Percentiles rank a stretch among this genome's conserved stretches.
Conservation (phyloP, 1,140 invertebrate species). For the Ladona fulva region DNA sequence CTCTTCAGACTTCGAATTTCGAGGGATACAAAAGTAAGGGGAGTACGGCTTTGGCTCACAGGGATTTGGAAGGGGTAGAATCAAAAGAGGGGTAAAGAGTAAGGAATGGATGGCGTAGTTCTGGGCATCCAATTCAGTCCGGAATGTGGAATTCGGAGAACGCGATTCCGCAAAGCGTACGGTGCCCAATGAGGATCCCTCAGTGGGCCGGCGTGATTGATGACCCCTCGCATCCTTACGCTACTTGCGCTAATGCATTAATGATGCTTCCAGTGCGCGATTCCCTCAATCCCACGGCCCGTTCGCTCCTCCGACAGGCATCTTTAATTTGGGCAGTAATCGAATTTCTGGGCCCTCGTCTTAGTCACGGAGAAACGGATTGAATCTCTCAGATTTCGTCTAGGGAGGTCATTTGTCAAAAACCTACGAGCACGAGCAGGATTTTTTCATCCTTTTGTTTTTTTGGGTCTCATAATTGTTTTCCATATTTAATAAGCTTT, state of each 20-base stretch:
- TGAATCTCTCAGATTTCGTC: too few species aligned
- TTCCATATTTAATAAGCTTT: too few species aligned
- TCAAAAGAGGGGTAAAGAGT: too few species aligned
- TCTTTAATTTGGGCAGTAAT: too few species aligned
- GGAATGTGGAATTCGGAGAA: background rate
- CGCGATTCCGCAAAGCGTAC: background rate
- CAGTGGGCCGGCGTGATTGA: background rate
- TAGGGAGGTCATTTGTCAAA: too few species aligned
- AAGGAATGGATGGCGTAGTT: too few species aligned
- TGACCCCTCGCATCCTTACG: background rate
- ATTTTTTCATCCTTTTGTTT: too few species aligned
- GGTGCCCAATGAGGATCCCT: background rate
- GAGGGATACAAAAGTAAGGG: background rate
- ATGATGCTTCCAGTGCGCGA: background rate
- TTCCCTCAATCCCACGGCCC: background rate
- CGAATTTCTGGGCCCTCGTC: too few species aligned
- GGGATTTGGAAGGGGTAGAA: too few species aligned
- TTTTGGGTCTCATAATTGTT: too few species aligned
- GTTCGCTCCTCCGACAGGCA: background rate
- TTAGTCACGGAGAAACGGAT: too few species aligned
- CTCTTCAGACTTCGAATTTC: background rate
- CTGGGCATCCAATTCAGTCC: background rate
- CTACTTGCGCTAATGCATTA: background rate
- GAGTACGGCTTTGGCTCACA: background rate
- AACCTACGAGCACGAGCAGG: too few species aligned